Percentiles rank a stretch among this genome's conserved stretches.
These are phyloP conservation scores for Aphelenchoides avenae DNA, from an alignment of 1,140 invertebrate species.

Conservation along the genomic window DNA sequence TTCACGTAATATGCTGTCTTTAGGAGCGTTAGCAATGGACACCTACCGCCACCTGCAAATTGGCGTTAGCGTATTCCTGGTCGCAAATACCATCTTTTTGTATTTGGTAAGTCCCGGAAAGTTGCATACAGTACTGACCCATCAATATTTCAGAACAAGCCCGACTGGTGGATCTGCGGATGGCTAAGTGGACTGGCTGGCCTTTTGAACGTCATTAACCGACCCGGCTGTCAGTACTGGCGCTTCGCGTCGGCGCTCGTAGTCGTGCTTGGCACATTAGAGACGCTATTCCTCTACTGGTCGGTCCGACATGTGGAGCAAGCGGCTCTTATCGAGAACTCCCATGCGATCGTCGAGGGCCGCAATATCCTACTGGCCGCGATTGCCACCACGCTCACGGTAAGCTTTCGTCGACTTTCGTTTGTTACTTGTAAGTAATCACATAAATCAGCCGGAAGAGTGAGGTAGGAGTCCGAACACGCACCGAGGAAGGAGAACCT, in stretches of 20 bases:
- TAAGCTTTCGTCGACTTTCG: no score
- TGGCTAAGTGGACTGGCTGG: conserved; percentile 34
- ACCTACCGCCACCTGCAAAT: no score
- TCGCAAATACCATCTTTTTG: no score
- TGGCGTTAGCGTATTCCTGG: no score
- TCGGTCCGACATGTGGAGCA: conserved; percentile 27
- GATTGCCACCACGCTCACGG: conserved; percentile 30
- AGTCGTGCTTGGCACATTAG: conserved; percentile 34
- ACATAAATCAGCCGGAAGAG: no score
- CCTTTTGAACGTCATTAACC: conserved; percentile 28
- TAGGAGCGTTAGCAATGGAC: no score
- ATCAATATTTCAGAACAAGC: conserved; percentile 39
- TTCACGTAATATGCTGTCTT: no score
- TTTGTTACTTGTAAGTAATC: no score
- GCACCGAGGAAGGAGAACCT: no score
- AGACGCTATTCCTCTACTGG: conserved; percentile 33
- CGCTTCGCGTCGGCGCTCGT: conserved; percentile 23
- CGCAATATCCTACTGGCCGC: conserved; percentile 32
- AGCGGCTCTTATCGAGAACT: conserved; percentile 14
- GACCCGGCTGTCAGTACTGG: conserved; percentile 31
- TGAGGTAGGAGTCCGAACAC: no score
- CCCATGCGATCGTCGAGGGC: conserved; percentile 27
- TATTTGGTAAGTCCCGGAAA: no score
- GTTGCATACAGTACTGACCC: no score
- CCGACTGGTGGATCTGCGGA: conserved; percentile 45